Evolutionary conservation across 2,113 vertebrate species (phyloP).

Genomic region (Colistium nudipinnis): DNA sequence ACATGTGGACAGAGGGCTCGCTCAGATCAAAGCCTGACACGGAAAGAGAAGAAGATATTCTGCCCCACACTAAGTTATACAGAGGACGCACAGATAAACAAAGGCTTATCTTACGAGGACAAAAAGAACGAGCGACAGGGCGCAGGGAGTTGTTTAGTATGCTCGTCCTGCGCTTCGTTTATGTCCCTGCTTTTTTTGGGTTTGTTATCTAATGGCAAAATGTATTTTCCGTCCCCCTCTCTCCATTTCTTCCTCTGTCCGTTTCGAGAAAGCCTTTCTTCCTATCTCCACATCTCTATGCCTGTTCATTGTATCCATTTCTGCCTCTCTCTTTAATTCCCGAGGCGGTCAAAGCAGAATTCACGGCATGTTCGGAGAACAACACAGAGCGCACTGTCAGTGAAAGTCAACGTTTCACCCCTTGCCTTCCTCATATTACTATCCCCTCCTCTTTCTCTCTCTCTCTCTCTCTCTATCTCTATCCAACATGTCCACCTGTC

Average conservation of each 20-base stretch:
- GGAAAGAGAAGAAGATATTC: not conserved
- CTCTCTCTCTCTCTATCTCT: slow-evolving; percentile 24
- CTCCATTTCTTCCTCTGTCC: slow-evolving; percentile 23
- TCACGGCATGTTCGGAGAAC: slow-evolving; percentile 46
- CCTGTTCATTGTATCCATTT: slow-evolving; percentile 45
- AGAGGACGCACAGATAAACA: slow-evolving; percentile 17
- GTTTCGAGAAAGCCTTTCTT: slow-evolving; percentile 39
- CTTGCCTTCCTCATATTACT: slow-evolving; percentile 34
- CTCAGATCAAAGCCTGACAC: slow-evolving; percentile 21
- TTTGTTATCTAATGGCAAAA: slow-evolving; percentile 52
- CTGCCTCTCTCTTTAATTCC: slow-evolving; percentile 44
- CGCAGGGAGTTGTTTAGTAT: slow-evolving; percentile 33
- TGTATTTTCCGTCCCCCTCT: slow-evolving; percentile 9
- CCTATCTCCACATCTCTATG: slow-evolving; percentile 43
- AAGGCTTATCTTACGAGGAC: slow-evolving; percentile 7
- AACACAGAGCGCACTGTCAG: slow-evolving; percentile 31
- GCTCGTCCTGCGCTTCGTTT: slow-evolving; percentile 33
- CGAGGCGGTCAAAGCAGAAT: slow-evolving; percentile 47
- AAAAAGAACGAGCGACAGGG: slow-evolving; percentile 1
- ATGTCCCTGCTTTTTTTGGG: slow-evolving; percentile 42
- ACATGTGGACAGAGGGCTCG: slow-evolving; percentile 1
- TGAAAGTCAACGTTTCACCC: slow-evolving; percentile 56
- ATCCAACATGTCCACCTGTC: too few species aligned
- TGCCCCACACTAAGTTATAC: slow-evolving; percentile 8
- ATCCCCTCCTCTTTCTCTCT: slow-evolving; percentile 4